These are phyloP conservation scores for Rhodinocichla rosea DNA, from an alignment of 2,113 vertebrate species.

Conservation along the genomic window DNA sequence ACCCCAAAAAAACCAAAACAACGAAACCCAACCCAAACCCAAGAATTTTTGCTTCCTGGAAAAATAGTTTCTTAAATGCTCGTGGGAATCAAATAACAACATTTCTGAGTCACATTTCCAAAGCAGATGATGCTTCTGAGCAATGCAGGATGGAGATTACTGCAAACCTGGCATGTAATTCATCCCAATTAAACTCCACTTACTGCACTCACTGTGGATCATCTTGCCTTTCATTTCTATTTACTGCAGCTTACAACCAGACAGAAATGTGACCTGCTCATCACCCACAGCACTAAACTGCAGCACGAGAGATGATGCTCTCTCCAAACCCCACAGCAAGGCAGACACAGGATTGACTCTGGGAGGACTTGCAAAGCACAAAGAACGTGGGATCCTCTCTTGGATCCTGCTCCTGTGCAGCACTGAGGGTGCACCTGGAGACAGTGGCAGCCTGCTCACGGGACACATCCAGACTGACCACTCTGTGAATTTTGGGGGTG, in stretches of 20 bases:
- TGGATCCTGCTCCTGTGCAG: accelerated
- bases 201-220: neutral
- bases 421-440: neutral
- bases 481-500: neutral
- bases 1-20: neutral
- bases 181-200: constrained; percentile 41
- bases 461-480: neutral
- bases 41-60: constrained; percentile 62
- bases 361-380: neutral
- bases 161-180: constrained; percentile 47
- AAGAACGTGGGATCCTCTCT: neutral
- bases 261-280: neutral
- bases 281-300: neutral
- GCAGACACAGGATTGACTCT: neutral
- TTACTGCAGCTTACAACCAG: neutral
- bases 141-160: neutral
- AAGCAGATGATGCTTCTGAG: constrained; percentile 61
- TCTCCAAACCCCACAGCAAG: neutral
- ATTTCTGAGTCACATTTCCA: constrained; percentile 65
- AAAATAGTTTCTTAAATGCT: constrained; percentile 49
- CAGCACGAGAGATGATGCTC: neutral
- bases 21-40: neutral
- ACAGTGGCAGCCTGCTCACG: neutral
- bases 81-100: constrained; percentile 50
- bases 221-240: neutral